Conservation (phyloP, 1,140 invertebrate species). For the Drosophila bocki region DNA sequence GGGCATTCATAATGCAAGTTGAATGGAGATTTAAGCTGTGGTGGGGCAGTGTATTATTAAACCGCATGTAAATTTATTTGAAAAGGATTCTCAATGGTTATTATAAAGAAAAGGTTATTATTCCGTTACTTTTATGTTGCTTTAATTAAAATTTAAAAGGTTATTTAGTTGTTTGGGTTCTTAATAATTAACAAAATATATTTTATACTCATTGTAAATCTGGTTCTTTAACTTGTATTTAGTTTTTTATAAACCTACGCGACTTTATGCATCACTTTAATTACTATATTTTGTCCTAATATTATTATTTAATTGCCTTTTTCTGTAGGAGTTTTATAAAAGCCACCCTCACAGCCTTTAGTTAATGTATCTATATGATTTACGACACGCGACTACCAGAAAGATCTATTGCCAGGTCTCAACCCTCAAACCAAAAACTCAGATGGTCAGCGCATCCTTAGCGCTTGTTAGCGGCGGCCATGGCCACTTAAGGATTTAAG, state of each 20-base stretch:
- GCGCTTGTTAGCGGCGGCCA: constrained; percentile 52
- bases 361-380: constrained; percentile 5
- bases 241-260: too few species aligned
- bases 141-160: not conserved
- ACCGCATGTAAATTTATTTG: not conserved
- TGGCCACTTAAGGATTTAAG: constrained; percentile 65
- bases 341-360: not conserved
- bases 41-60: not conserved
- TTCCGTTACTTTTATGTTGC: not conserved
- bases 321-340: not conserved
- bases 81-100: not conserved
- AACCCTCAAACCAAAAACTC: constrained; percentile 41
- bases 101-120: not conserved
- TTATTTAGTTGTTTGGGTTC: not conserved
- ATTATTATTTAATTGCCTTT: not conserved
- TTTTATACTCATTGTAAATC: not conserved
- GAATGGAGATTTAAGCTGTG: constrained; percentile 21
- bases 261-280: not conserved
- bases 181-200: not conserved
- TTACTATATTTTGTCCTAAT: not conserved
- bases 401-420: constrained; percentile 9
- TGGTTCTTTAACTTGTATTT: not conserved
- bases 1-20: constrained; percentile 32
- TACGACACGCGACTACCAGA: constrained; percentile 13
- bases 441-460: constrained; percentile 34